Evolutionary conservation across 2,888 invertebrate genomes (phyloP).

Genomic region (Charanyca ferruginea): DNA sequence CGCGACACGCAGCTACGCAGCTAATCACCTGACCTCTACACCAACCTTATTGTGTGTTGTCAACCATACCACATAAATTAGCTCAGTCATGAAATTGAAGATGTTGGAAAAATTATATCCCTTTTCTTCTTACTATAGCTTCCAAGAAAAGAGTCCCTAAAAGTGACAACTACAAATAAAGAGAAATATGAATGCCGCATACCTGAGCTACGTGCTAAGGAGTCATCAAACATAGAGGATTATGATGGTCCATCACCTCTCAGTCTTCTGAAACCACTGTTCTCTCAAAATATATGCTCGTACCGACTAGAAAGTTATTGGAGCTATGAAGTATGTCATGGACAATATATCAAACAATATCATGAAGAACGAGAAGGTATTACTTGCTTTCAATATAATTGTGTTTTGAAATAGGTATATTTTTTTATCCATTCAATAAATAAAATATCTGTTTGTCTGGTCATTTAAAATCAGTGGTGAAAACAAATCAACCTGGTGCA

Average conservation of each 20-base stretch:
- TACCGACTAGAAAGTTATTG: constrained; percentile 97
- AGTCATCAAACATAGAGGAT: constrained; percentile 90
- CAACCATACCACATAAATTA: too few species aligned
- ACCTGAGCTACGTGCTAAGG: constrained; percentile 92
- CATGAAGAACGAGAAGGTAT: constrained; percentile 98
- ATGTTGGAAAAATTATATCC: not conserved
- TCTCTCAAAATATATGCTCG: constrained; percentile 95
- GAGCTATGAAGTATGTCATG: constrained; percentile 99
- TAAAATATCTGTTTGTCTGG: constrained; percentile 19
- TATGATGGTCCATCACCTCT: constrained; percentile 95
- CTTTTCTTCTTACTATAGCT: constrained; percentile 25
- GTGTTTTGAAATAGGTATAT: not conserved
- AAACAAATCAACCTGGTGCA: constrained; percentile 25
- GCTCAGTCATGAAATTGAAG: too few species aligned
- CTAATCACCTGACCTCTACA: too few species aligned
- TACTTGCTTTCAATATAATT: not conserved
- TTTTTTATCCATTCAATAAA: not conserved
- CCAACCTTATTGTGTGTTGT: too few species aligned
- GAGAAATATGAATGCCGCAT: constrained; percentile 96
- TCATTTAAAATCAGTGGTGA: constrained; percentile 38
- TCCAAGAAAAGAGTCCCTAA: constrained; percentile 90
- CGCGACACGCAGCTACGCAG: not conserved
- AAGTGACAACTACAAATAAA: constrained; percentile 94
- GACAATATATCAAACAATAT: constrained; percentile 97
- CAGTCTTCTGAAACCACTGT: constrained; percentile 94